Percentiles rank a stretch among this genome's conserved stretches.
Evolutionary conservation across 2,797 vertebrate genomes (phyloP).

Genomic region (Scarus forsteni): DNA sequence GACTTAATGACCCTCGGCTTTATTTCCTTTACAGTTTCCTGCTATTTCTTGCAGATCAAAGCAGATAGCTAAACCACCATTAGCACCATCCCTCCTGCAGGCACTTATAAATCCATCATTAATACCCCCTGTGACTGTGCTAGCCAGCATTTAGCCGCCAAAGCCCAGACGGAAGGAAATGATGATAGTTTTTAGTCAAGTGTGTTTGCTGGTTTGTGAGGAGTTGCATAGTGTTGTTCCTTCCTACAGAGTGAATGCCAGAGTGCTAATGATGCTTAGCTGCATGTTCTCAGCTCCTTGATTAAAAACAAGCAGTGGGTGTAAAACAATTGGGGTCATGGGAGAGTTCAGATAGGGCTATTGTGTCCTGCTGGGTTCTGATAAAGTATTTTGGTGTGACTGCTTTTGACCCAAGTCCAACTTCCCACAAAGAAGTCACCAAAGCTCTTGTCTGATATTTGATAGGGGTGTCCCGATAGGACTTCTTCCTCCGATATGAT

Average conservation of each 20-base stretch:
- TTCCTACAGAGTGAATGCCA: background rate
- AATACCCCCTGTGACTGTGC: background rate
- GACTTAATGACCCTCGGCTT: slow-evolving; percentile 70
- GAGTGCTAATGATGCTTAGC: background rate
- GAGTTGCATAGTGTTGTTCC: background rate
- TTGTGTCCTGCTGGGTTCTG: background rate
- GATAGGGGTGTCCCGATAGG: too few species aligned
- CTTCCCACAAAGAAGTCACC: too few species aligned
- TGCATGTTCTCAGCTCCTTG: background rate
- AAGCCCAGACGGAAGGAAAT: slow-evolving; percentile 5
- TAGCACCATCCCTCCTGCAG: slow-evolving; percentile 28
- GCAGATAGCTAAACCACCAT: slow-evolving; percentile 48
- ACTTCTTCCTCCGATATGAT: too few species aligned
- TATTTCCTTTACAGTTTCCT: slow-evolving; percentile 78
- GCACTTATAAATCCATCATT: slow-evolving; percentile 20
- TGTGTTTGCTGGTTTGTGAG: background rate
- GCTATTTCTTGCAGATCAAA: slow-evolving; percentile 76
- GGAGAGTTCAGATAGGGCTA: background rate
- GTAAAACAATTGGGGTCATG: slow-evolving; percentile 7
- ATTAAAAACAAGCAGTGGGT: background rate
- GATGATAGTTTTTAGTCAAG: slow-evolving; percentile 3
- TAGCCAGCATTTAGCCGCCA: background rate
- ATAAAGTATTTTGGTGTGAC: background rate
- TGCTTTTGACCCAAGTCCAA: too few species aligned
- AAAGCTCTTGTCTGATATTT: too few species aligned